Conservation (phyloP, 2,888 invertebrate genomes). For the Scaptomyza polygonia region DNA sequence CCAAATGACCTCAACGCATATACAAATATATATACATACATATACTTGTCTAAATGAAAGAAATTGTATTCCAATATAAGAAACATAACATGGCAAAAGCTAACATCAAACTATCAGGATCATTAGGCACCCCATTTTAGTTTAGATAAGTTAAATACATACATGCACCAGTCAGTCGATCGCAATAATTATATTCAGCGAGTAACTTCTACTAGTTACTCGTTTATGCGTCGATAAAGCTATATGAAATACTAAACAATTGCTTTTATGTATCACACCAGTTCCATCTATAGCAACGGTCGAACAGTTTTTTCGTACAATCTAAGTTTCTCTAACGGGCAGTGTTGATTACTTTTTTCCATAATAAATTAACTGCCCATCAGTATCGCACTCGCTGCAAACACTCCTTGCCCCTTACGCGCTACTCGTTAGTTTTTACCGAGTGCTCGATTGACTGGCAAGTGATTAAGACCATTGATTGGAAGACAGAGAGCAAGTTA, state of each 20-base stretch:
- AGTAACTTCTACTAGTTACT: background rate
- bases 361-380: background rate
- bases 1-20: constrained; percentile 46
- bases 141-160: constrained; percentile 11
- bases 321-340: background rate
- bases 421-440: constrained; percentile 5
- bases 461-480: background rate
- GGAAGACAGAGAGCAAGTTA: background rate
- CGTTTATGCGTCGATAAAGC: background rate
- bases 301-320: too few relatives aligned
- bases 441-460: background rate
- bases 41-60: constrained; percentile 11
- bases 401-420: constrained; percentile 6
- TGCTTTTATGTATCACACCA: background rate
- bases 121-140: constrained; percentile 19
- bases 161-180: background rate
- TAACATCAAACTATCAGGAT: constrained; percentile 38
- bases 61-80: constrained; percentile 19
- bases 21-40: constrained; percentile 12
- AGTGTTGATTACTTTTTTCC: background rate
- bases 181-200: background rate
- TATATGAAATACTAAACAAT: background rate
- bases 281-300: too few relatives aligned
- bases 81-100: constrained; percentile 1
- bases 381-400: background rate